Evolutionary conservation across 2,888 invertebrate species (phyloP), one percentile per base, ranked within the genome.

Genomic region (Hydrotaea cyrtoneurina): DNA sequence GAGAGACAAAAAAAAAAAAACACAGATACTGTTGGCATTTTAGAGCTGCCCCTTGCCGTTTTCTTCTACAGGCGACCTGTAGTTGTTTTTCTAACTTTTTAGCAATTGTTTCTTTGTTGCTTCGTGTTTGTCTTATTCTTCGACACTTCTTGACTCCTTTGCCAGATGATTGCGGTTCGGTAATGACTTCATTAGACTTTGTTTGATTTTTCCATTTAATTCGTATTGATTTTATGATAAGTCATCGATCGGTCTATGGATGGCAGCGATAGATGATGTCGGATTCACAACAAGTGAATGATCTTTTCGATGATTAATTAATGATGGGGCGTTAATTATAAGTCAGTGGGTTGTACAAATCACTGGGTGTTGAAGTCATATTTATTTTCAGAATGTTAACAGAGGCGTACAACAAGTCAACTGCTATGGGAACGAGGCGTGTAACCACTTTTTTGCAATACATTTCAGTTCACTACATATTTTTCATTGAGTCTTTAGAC

Each of bases 111-210:
- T 43, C 19, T 55, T 39, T 39, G 31, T 2, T 39, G 3, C 39
- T 39, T 36, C 8, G 31, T 39, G 8, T 39, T 3, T 39, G 39
- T 39, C 7, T 31, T 31, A 4, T 4, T 7, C 39, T 39, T 39
- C 39, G 2, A 7, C 31, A 4, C 7, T 31, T 31, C 31, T n/a
- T n/a, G n/a, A n/a, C 31, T 26, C n/a, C 59, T 66, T 74, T 50
- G 19, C 19, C 13, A 2, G 26, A 23, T n/a, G n/a, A 59, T 1
- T 53, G 55, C 59, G 26, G 23, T 62, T 62, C 13, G 26, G 31
- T 76, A 76, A 80, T 72, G 59, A 72, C 64, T 76, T 50, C 53
- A 76, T 76, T 76, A 64, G 53, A 21, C 19, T 72, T 17, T 21
- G 55, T 21, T 55, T 19, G 2, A 1, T 2, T 55, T 55, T 55